A percentile compares a stretch with the other conserved stretches of the same genome.
Conservation (phyloP, 2,113 vertebrate genomes). For the Uria lomvia region DNA sequence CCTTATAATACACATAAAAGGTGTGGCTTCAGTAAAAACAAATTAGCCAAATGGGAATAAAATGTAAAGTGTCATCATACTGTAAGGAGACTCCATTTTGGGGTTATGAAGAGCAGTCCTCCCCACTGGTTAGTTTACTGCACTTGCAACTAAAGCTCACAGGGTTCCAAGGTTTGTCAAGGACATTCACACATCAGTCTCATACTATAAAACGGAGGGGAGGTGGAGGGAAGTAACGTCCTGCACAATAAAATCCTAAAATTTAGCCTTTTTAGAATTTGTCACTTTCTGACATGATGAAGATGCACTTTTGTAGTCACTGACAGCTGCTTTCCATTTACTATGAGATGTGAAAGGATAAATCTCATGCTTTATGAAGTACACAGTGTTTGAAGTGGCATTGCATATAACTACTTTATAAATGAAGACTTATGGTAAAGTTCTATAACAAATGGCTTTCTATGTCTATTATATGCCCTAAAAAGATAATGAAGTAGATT, state of each 20-base stretch:
- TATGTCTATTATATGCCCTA: not conserved
- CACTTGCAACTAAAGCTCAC: not conserved
- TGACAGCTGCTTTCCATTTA: not conserved
- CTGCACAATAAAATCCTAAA: not conserved
- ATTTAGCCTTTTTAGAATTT: not conserved
- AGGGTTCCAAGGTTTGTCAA: not conserved
- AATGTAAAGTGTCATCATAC: not conserved
- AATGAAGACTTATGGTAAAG: not conserved
- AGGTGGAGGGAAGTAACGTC: not conserved
- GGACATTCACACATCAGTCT: not conserved
- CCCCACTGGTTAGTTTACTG: not conserved
- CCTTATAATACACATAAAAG: not conserved
- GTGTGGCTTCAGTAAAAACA: not conserved
- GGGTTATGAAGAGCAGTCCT: not conserved
- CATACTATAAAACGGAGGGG: not conserved
- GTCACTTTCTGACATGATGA: not conserved
- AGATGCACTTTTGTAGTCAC: not conserved
- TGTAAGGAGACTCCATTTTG: not conserved
- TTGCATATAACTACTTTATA: not conserved
- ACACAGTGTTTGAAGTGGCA: not conserved
- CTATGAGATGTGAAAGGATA: not conserved
- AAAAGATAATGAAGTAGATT: not conserved
- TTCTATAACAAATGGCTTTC: not conserved
- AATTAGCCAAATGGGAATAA: not conserved
- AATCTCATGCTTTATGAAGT: not conserved